These are phyloP conservation scores for Chironomus tentans DNA, from an alignment of 2,888 invertebrate species.

Conservation along the genomic window DNA sequence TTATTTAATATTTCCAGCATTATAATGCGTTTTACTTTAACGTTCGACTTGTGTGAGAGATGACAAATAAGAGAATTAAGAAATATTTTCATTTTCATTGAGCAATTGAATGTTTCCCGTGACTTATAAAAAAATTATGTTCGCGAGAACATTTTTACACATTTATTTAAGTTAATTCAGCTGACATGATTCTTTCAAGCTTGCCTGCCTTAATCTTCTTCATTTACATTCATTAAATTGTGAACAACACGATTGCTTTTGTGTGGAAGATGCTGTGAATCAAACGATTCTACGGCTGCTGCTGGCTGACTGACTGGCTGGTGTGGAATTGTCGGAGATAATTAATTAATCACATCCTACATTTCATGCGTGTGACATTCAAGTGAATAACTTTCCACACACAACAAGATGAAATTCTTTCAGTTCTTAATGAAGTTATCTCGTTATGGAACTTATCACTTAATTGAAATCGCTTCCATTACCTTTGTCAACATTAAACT, in stretches of 20 bases:
- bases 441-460: neutral
- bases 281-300: neutral
- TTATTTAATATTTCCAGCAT: no score
- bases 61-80: neutral
- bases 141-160: neutral
- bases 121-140: neutral
- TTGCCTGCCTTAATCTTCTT: no score
- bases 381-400: neutral
- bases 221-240: no score
- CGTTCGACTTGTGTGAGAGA: neutral
- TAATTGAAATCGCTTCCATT: neutral
- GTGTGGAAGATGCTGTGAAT: neutral
- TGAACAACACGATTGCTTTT: no score
- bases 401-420: neutral
- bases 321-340: neutral
- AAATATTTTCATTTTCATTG: neutral
- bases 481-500: neutral
- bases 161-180: neutral
- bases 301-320: neutral
- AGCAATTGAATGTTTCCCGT: conserved; percentile 21
- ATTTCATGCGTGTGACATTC: neutral
- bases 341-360: conserved; percentile 15
- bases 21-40: neutral
- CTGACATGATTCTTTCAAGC: no score
- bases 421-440: neutral